These are phyloP conservation scores for Dysdera silvatica DNA, from an alignment of 1,140 invertebrate species.

Conservation along the genomic window DNA sequence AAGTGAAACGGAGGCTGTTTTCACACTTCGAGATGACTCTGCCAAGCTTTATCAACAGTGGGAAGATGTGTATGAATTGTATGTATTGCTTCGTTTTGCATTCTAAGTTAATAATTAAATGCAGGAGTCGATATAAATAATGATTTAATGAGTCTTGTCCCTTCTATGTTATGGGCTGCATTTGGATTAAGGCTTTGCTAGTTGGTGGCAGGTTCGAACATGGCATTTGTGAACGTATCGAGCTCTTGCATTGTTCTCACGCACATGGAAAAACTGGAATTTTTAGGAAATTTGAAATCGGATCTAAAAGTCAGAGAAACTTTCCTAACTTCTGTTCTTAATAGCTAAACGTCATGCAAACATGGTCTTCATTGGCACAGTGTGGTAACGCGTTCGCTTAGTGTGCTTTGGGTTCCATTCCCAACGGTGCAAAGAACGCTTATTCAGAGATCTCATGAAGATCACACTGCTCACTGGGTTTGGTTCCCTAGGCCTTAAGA, in stretches of 20 bases:
- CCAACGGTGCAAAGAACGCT: too few species aligned
- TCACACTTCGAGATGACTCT: conserved; percentile 52
- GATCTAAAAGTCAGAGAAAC: too few species aligned
- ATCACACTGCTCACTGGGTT: too few species aligned
- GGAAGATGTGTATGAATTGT: conserved; percentile 69
- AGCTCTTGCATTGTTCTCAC: background rate
- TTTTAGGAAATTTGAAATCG: too few species aligned
- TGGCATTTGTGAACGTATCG: background rate
- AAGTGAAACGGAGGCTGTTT: conserved; percentile 43
- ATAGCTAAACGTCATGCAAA: too few species aligned
- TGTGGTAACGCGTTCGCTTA: too few species aligned
- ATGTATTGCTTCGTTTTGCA: conserved; percentile 38
- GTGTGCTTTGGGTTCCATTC: too few species aligned
- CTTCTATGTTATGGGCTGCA: background rate
- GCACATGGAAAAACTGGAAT: background rate
- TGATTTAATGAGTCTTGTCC: background rate
- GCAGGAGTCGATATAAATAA: background rate
- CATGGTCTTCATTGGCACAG: too few species aligned
- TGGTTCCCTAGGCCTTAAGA: too few species aligned
- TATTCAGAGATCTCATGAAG: too few species aligned
- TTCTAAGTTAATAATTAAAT: too few species aligned
- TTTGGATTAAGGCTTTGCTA: background rate
- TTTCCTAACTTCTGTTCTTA: too few species aligned
- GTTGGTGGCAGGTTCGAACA: background rate
- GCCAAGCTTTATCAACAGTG: conserved; percentile 64